Evolutionary conservation across 2,797 vertebrate species (phyloP).

Genomic region (Ctenosaura bakeri): DNA sequence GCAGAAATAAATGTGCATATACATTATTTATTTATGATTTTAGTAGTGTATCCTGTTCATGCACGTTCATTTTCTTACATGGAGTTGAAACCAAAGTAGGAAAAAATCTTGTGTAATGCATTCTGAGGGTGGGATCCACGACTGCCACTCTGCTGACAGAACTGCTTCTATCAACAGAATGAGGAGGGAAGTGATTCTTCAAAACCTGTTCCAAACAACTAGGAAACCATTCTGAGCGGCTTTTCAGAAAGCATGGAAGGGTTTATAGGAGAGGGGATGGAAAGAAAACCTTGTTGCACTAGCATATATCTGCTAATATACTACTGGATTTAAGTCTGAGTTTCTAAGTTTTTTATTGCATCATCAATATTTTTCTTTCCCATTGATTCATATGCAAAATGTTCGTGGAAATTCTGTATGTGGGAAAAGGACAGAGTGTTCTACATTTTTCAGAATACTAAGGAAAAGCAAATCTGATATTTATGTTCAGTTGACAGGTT

Average conservation of each 20-base stretch:
- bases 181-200: not conserved
- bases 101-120: slow-evolving; percentile 35
- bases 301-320: not conserved
- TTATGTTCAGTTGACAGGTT: slow-evolving; percentile 80
- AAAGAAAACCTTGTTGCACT: not conserved
- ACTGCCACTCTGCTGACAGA: not conserved
- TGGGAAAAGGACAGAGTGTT: slow-evolving; percentile 69
- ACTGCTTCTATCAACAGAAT: not conserved
- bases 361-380: slow-evolving; percentile 44
- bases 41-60: not conserved
- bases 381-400: slow-evolving; percentile 68
- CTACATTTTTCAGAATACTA: slow-evolving; percentile 73
- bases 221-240: not conserved
- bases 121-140: not conserved
- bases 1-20: slow-evolving; percentile 5
- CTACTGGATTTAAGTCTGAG: not conserved
- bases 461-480: slow-evolving; percentile 74
- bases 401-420: slow-evolving; percentile 67
- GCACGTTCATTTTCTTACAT: not conserved
- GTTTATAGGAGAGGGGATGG: not conserved
- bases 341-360: slow-evolving; percentile 65
- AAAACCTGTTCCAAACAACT: not conserved
- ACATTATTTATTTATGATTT: not conserved
- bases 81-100: slow-evolving; percentile 62
- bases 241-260: not conserved